Evolutionary conservation across 2,797 vertebrate genomes (phyloP).

Genomic region (Anniella stebbinsi): DNA sequence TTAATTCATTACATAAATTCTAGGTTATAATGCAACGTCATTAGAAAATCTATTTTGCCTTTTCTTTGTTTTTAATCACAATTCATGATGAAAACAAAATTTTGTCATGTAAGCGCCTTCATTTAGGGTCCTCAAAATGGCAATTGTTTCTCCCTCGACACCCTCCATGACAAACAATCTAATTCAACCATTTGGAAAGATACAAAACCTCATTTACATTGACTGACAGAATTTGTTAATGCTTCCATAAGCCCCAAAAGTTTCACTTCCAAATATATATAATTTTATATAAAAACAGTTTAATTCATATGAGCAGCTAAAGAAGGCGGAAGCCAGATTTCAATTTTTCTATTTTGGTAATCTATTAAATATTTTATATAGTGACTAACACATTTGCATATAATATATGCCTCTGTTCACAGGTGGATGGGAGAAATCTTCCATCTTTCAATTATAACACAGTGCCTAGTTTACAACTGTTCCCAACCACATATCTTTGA

Average conservation of each 20-base stretch:
- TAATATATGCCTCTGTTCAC: neutral
- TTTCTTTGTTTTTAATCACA: neutral
- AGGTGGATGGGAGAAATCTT: neutral
- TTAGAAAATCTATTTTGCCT: neutral
- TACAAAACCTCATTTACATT: neutral
- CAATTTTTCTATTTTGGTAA: too few relatives aligned
- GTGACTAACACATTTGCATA: too few relatives aligned
- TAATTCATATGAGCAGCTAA: too few relatives aligned
- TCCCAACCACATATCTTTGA: neutral
- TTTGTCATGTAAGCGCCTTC: neutral
- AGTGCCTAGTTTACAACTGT: neutral
- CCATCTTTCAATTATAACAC: neutral
- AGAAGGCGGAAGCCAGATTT: too few relatives aligned
- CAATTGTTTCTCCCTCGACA: neutral
- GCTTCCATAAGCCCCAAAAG: neutral
- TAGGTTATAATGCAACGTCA: neutral
- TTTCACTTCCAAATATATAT: neutral
- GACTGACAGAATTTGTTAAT: neutral
- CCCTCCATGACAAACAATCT: neutral
- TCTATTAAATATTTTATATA: too few relatives aligned
- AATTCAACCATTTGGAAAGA: neutral
- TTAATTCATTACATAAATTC: neutral
- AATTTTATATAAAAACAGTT: too few relatives aligned
- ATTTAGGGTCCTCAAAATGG: neutral
- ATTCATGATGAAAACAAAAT: neutral